Evolutionary conservation across 2,888 invertebrate species (phyloP).

Genomic region (Timema podura): DNA sequence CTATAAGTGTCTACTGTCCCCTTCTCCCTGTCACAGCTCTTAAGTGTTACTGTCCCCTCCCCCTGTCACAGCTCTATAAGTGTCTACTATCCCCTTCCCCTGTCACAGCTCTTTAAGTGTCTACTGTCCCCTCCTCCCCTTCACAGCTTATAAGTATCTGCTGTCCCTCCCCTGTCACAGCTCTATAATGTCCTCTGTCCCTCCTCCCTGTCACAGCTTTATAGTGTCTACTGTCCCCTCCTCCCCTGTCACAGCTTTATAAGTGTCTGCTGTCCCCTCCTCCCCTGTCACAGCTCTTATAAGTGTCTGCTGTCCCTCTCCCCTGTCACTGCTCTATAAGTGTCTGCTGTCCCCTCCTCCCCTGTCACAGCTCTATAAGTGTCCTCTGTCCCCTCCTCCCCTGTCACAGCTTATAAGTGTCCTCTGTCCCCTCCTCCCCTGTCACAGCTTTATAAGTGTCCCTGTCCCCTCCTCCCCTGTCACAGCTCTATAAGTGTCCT

Average conservation of each 20-base stretch:
- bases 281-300: neutral
- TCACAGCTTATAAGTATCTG: neutral
- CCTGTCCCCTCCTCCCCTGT: neutral
- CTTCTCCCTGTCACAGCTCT: neutral
- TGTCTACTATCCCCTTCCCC: neutral
- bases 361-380: conserved; percentile 3
- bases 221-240: neutral
- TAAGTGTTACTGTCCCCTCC: neutral
- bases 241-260: neutral
- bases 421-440: neutral
- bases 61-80: neutral
- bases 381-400: neutral
- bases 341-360: neutral
- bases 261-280: neutral
- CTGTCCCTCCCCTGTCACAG: no score
- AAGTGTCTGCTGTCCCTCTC: neutral
- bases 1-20: neutral
- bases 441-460: neutral
- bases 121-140: neutral
- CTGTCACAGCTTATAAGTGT: neutral
- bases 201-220: neutral
- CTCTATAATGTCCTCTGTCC: no score
- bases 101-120: neutral
- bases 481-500: neutral
- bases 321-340: neutral